Base-by-base conservation (phyloP, 2,888 invertebrate species). In the Mactromeris polynyma region DNA sequence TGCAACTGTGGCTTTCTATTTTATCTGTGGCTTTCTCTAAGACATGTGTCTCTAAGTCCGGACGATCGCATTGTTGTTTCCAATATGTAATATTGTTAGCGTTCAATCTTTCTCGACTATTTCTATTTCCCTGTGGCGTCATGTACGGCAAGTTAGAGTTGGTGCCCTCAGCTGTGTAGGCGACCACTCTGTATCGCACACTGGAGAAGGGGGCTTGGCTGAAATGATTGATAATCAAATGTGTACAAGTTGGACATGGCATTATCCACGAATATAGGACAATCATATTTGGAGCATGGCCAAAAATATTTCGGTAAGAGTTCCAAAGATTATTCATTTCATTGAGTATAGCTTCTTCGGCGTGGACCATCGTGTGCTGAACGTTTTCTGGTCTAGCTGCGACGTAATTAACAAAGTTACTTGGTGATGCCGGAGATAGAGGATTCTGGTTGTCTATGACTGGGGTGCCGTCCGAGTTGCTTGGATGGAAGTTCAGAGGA, bases 201-300 rank as follows among this genome's bases (percentile, higher is more conserved):
- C 26, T 79, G 21, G 40, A 26, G 26, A 42, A 79, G 6, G 79
- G 79, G 4, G 19, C n/a, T 79, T 79, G 79, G 40, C n/a, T 79
- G 42, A 79, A 79, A 26, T 38, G 40, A 11, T 42, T 17, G 4
- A 79, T 19, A 26, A 79, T 79, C 42, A 79, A 7, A 14, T 19
- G 2, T 26, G 79, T 42, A 21, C 79, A 40, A 26, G 40, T 7
- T 11, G 79, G 38, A 79, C 40, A 79, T 26, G 79, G 79, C 42
- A 79, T 79, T 21, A 79, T n/a, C 79, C 79, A 40, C 6, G 79
- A 79, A 21, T 79, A 79, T 11, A 79, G 26, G 4, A 79, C 26
- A 6, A 79, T 36, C 26, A 79, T 26, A 36, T 79, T 79, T 6
- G 79, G 79, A 3, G 11, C 7, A 1, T 40, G 1, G n/a, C 31